These are phyloP conservation scores for Megaustenia siamemsis DNA, from an alignment of 2,888 invertebrate genomes.

Conservation along the genomic window DNA sequence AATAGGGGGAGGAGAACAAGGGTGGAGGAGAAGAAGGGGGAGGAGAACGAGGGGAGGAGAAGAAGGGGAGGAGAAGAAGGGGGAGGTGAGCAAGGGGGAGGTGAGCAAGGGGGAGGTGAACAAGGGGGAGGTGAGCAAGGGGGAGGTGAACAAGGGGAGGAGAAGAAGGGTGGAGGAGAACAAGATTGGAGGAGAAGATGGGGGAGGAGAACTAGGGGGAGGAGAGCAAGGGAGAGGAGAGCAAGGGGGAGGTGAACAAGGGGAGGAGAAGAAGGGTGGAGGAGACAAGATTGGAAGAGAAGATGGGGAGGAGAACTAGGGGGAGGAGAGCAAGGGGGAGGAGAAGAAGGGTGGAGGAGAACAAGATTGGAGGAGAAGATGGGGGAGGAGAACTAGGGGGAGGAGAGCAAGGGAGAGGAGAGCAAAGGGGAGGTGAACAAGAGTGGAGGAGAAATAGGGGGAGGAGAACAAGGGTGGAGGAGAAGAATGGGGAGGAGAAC, in stretches of 20 bases:
- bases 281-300: too few species aligned
- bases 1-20: background rate
- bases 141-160: background rate
- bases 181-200: background rate
- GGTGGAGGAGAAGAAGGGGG: background rate
- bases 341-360: background rate
- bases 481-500: background rate
- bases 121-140: background rate
- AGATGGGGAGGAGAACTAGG: too few species aligned
- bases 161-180: background rate
- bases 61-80: background rate
- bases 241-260: too few species aligned
- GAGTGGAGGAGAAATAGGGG: too few species aligned
- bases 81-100: background rate
- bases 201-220: too few species aligned
- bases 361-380: too few species aligned
- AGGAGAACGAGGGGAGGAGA: background rate
- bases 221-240: too few species aligned
- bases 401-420: too few species aligned
- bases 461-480: too few species aligned
- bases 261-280: background rate
- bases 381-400: too few species aligned
- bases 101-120: background rate
- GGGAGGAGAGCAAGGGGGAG: too few species aligned
- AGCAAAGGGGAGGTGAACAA: too few species aligned